phyloP scores from a whole-genome alignment of 2,888 invertebrate species.

The Norana najaformis region DNA sequence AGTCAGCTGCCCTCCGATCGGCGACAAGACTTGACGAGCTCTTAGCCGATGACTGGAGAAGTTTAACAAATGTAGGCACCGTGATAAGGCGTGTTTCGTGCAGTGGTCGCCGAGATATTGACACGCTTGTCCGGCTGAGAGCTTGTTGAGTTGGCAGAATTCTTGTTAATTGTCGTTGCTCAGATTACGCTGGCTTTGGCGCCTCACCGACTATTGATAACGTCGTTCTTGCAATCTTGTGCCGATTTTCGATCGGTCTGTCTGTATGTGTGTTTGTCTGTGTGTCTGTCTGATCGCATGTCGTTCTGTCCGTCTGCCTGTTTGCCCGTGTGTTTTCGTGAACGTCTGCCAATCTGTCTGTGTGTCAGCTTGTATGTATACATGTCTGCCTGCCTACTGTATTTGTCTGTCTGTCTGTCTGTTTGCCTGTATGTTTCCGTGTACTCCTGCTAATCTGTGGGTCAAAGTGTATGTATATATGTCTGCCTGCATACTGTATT shows the following conservation, averaged over 20 bases:
- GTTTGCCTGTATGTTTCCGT: not conserved
- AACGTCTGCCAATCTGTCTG: not conserved
- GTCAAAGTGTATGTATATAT: no score
- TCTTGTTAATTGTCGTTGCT: slow-evolving; percentile 7
- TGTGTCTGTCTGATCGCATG: not conserved
- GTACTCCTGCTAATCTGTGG: no score
- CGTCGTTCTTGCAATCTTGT: not conserved
- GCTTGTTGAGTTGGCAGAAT: not conserved
- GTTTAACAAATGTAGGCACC: not conserved
- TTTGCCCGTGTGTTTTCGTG: not conserved
- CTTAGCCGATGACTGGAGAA: not conserved
- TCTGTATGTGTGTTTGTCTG: not conserved
- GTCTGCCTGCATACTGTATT: no score
- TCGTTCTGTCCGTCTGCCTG: no score
- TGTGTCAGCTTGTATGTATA: not conserved
- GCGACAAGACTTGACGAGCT: not conserved
- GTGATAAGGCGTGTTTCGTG: not conserved
- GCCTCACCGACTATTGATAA: not conserved
- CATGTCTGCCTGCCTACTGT: not conserved
- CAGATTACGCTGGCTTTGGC: not conserved
- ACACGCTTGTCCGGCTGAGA: not conserved
- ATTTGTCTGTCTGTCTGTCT: not conserved
- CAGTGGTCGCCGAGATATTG: not conserved
- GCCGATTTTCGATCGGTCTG: not conserved
- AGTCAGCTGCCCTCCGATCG: not conserved